These are phyloP conservation scores for Paracyprichromis sp. DNA, from an alignment of 2,113 vertebrate species.

Conservation along the genomic window DNA sequence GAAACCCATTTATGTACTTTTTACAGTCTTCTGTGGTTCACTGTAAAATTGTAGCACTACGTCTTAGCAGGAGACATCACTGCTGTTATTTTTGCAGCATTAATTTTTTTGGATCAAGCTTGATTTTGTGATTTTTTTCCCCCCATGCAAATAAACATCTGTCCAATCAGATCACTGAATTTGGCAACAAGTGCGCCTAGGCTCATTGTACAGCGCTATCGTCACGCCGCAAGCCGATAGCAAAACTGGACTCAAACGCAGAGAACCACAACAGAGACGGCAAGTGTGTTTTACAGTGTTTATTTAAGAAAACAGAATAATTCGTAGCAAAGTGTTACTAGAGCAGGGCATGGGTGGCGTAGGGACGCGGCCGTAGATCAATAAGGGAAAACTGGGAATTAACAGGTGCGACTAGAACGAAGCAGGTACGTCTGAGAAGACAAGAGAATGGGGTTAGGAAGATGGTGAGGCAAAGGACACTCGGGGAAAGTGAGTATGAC, in stretches of 20 bases:
- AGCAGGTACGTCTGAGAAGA: not conserved
- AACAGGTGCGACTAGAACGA: not conserved
- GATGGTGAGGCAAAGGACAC: not conserved
- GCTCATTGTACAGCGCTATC: not conserved
- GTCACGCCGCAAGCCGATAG: not conserved
- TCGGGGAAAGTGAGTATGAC: not conserved
- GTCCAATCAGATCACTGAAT: not conserved
- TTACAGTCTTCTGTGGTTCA: not conserved
- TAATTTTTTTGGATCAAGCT: not conserved
- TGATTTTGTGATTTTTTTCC: rapidly evolving
- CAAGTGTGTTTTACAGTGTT: not conserved
- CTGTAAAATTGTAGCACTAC: not conserved
- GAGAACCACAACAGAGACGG: not conserved
- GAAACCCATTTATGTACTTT: not conserved
- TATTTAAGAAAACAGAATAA: not conserved
- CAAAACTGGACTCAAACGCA: not conserved
- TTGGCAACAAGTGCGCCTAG: not conserved
- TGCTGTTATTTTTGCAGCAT: not conserved
- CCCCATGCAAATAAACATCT: not conserved
- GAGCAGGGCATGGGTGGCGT: not conserved
- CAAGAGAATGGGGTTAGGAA: not conserved
- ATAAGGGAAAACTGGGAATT: not conserved
- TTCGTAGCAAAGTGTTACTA: not conserved
- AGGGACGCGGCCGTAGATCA: not conserved
- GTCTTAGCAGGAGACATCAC: not conserved